Percentiles rank a stretch among this genome's conserved stretches.
These are phyloP conservation scores for Corythaeola cristata DNA, from an alignment of 2,113 vertebrate species.

Conservation along the genomic window DNA sequence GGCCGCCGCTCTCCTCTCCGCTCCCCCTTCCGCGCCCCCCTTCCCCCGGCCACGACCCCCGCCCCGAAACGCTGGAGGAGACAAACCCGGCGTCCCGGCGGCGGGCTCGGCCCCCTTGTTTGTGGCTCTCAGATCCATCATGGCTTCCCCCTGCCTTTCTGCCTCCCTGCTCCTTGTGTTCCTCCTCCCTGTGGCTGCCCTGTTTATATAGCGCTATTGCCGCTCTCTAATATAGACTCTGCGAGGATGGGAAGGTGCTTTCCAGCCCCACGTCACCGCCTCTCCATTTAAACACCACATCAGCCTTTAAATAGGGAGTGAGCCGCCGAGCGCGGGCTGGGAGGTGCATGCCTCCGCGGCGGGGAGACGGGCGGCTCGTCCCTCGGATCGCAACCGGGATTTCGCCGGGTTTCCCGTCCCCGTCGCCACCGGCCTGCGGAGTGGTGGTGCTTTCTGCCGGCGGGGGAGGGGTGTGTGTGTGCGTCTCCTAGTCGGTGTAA, in stretches of 20 bases:
- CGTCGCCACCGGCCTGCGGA: not conserved
- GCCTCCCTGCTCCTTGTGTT: slow-evolving; percentile 84
- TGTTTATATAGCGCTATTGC: slow-evolving; percentile 97
- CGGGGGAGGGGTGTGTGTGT: too few species aligned
- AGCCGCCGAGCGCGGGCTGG: slow-evolving; percentile 75
- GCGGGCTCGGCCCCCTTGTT: slow-evolving; percentile 70
- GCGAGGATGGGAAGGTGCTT: slow-evolving; percentile 97
- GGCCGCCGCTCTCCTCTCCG: not conserved
- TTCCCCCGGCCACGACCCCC: slow-evolving; percentile 47
- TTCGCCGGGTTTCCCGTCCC: not conserved
- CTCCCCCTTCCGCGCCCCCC: slow-evolving; percentile 45
- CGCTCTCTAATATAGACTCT: slow-evolving; percentile 99
- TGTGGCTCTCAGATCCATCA: slow-evolving; percentile 75
- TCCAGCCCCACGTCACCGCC: slow-evolving; percentile 93
- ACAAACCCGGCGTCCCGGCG: slow-evolving; percentile 70
- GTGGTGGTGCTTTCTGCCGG: not conserved
- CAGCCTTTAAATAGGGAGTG: slow-evolving; percentile 94
- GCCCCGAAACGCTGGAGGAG: slow-evolving; percentile 67
- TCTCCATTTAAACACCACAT: slow-evolving; percentile 94
- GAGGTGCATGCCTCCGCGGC: slow-evolving; percentile 76
- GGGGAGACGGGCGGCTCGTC: slow-evolving; percentile 7
- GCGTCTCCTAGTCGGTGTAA: not conserved
- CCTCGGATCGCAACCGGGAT: not conserved
- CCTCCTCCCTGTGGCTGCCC: slow-evolving; percentile 88
- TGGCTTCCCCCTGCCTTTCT: slow-evolving; percentile 77